Evolutionary conservation across 2,888 invertebrate genomes (phyloP), one percentile per base, ranked within the genome.

Genomic region (Asteroscopus sphinx): DNA sequence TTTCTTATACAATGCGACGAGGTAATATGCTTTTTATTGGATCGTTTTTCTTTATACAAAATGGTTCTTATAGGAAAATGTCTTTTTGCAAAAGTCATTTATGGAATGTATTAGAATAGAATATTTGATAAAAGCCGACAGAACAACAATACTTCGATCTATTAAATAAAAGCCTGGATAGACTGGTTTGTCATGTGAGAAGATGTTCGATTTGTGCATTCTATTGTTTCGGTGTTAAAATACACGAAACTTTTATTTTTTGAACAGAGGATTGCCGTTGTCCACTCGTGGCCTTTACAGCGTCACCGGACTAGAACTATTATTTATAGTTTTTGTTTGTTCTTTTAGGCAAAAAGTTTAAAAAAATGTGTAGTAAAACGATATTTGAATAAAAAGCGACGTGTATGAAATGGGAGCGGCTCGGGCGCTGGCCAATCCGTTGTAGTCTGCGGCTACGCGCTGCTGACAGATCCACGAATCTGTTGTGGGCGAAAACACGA

Each of bases 21-120:
- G 81, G 88, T 90, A 89, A 89, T 90, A 89, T 86, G 85, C 86
- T 79, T 88, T 90, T 87, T 89, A 90, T 89, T 87, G 84, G 84
- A 86, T 82, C 87, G 85, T 89, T 88, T 86, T 83, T 87, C 85
- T 83, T 85, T 87, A 82, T 85, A 86, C 84, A 83, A 87, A 89
- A 90, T 81, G 77, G 77, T 82, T 86, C 77, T 82, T 83, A 80
- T 81, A 81, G 74, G 78, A 82, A 60, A 66, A 85, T 73, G 59
- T 62, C 41, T 73, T 75, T 75, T 70, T 62, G 54, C 37, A 59
- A 26, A 75, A 73, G 45, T 59, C 52, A 53, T 70, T 68, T 62
- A 21, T 37, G 15, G 26, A 12, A 17, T 45, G 8, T 62, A n/a
- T 47, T 39, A 32, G 3, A 11, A 35, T 42, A 42, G 42, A 37